These are phyloP conservation scores for Urosaurus nigricauda DNA, from an alignment of 2,797 vertebrate species.

Conservation along the genomic window DNA sequence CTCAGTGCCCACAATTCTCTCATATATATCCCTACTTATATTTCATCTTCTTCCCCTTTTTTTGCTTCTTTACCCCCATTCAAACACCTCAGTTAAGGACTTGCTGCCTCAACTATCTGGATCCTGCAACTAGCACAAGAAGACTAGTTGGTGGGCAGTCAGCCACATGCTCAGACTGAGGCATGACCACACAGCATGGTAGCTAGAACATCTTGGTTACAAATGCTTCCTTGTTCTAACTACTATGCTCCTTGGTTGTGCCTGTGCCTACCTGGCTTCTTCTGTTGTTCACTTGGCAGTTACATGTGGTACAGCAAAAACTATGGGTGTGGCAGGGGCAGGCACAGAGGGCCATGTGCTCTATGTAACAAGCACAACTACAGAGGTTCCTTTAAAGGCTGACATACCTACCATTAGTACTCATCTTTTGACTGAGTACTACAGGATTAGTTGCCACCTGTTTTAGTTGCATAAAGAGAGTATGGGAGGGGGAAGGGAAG, in stretches of 20 bases:
- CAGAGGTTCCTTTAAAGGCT: background rate
- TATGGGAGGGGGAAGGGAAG: slow-evolving; percentile 2
- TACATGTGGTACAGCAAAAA: background rate
- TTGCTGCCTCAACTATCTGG: too few relatives aligned
- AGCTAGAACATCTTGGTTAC: background rate
- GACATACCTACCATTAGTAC: slow-evolving; percentile 18
- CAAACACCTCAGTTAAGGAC: too few relatives aligned
- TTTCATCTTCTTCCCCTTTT: background rate
- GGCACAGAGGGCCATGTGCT: too few relatives aligned
- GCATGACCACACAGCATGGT: background rate
- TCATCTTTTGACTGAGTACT: slow-evolving; percentile 72
- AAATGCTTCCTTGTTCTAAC: background rate
- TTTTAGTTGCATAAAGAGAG: slow-evolving; percentile 11
- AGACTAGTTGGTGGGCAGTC: too few relatives aligned
- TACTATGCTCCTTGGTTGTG: background rate
- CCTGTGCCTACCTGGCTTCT: background rate
- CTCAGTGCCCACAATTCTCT: background rate
- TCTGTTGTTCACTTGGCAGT: background rate
- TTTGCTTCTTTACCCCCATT: background rate
- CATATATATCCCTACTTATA: too few relatives aligned
- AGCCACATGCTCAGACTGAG: background rate
- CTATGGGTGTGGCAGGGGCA: too few relatives aligned
- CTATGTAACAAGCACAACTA: background rate
- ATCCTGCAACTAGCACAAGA: too few relatives aligned
- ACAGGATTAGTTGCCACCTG: slow-evolving; percentile 13